Evolutionary conservation across 37 sponge, comb jelly and placozoan genomes (phyloP).

Genomic region (Axinella damicornis): DNA sequence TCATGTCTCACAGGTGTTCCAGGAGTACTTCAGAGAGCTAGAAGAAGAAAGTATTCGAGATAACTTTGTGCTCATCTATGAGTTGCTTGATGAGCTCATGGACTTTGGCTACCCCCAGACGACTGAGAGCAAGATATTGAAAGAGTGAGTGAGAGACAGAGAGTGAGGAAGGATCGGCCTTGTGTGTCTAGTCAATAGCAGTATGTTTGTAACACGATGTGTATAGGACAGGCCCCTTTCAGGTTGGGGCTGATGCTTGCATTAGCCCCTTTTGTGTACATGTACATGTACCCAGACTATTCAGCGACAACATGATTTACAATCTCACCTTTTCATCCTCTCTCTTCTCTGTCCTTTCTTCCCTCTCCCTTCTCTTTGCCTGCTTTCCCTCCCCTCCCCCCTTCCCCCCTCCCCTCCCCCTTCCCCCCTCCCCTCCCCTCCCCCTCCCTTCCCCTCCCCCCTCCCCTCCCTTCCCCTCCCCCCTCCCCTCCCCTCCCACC

Average conservation of each 20-base stretch:
- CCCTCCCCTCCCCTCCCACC: no score
- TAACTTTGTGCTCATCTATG: constrained; percentile 98
- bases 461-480: neutral
- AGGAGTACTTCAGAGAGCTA: constrained; percentile 93
- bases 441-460: neutral
- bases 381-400: no score
- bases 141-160: constrained; percentile 71
- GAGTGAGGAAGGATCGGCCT: neutral
- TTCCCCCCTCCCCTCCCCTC: no score
- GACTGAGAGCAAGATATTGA: constrained; percentile 95
- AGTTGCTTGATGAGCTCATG: constrained; percentile 96
- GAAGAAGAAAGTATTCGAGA: constrained; percentile 98
- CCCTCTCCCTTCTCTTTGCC: no score
- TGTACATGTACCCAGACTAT: neutral
- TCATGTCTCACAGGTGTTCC: constrained; percentile 69
- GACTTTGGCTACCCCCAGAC: constrained; percentile 99
- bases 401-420: no score
- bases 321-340: no score
- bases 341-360: no score
- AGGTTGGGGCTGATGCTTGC: no score
- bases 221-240: no score
- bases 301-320: neutral
- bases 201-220: no score
- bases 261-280: no score
- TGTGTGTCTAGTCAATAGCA: neutral